Base-by-base conservation (phyloP, 2,113 vertebrate genomes). In the Forbesichthys agassizii region DNA sequence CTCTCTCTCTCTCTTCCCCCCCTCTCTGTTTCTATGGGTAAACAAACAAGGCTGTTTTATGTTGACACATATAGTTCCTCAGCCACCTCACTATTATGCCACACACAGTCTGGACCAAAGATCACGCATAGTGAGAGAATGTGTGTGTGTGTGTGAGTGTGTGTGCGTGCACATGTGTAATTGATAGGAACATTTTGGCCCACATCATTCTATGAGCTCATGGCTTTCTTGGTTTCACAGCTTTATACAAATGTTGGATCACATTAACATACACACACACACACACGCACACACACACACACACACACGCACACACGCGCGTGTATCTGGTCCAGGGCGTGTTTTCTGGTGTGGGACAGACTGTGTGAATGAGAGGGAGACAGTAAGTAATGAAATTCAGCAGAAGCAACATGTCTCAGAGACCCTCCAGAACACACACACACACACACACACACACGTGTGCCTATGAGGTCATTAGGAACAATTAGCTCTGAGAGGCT, bases 141-240 rank as follows among this genome's bases (percentile, higher is more conserved):
- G 33, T 62, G 9, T 13, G 6, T 63, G 33, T 55, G 27, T 71
- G 58, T 11, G 58, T 60, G 58, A 46, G 58, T 60, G 42, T 61
- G 60, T 61, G 60, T 48, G 60, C 48, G 63, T 65, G 63, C n/a
- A 13, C 33, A 11, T 71, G 61, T 12, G 16, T 66, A 82, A 83
- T 53, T 79, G 82, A 88, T 86, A 84, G 77, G 62, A 76, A 66
- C 75, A 75, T 77, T 62, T 75, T 85, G 72, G 75, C 86, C 81
- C 55, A 69, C 42, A 77, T 78, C 70, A 57, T 52, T 60, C 63
- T 68, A 86, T 88, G 86, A 90, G 77, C 79, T 90, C 85, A 88
- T 69, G 63, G 73, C 80, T 78, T 75, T 73, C 74, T 61, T 73
- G 75, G 67, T 11, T 84, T 86, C 82, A 85, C 71, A 80, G 78